phyloP scores from a whole-genome alignment of 2,113 vertebrate species.

The Ptilonorhynchus violaceus region DNA sequence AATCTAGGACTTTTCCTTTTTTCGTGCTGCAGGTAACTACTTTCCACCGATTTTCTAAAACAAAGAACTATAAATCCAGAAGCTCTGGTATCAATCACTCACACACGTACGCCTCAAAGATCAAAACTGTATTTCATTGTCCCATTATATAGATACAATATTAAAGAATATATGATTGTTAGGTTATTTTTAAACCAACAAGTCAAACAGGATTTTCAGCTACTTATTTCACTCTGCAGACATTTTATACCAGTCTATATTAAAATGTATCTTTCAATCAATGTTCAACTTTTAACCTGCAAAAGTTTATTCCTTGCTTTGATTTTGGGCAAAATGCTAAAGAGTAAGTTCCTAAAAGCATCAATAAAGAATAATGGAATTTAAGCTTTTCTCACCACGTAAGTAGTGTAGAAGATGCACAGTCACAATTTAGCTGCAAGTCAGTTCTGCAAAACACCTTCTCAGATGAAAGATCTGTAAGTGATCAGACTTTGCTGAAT shows the following conservation, averaged over 20 bases:
- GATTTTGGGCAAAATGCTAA: neutral
- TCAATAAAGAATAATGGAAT: neutral
- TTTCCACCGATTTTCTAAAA: neutral
- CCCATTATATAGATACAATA: neutral
- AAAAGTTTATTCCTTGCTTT: neutral
- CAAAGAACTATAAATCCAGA: neutral
- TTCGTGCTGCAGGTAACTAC: accelerated
- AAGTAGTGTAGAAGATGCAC: neutral
- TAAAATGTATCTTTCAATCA: neutral
- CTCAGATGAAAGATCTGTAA: neutral
- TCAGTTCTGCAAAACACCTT: neutral
- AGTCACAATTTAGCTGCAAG: neutral
- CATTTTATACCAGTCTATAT: neutral
- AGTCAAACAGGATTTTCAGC: neutral
- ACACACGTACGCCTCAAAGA: neutral
- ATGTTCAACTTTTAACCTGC: neutral
- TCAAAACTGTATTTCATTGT: neutral
- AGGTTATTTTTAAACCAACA: neutral
- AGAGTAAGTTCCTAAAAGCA: neutral
- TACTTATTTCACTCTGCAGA: neutral
- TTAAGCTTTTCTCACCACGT: neutral
- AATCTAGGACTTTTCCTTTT: neutral
- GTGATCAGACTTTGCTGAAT: neutral
- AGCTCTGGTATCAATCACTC: neutral
- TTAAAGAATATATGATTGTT: neutral